These are phyloP conservation scores for Linnaemya vulpina DNA, from an alignment of 2,888 invertebrate species.

Conservation along the genomic window DNA sequence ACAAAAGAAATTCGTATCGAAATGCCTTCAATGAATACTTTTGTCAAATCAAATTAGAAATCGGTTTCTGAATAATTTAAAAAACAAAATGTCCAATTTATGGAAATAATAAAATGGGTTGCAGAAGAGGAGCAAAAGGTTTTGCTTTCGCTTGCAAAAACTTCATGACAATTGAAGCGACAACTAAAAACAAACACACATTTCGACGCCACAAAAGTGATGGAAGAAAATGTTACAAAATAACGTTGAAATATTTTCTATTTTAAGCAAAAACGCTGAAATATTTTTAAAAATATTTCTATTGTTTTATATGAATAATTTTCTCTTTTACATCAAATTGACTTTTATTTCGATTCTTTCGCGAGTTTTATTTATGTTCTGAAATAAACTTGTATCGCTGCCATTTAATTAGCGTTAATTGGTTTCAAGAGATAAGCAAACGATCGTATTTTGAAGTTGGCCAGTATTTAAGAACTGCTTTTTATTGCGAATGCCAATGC, in stretches of 20 bases:
- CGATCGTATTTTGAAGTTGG: constrained; percentile 4
- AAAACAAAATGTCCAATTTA: constrained; percentile 49
- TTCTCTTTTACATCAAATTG: background rate
- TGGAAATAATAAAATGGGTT: constrained; percentile 8
- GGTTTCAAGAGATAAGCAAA: constrained; percentile 73
- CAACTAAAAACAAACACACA: no score
- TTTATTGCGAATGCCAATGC: constrained; percentile 28
- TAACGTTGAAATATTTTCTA: no score
- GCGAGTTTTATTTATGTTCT: constrained; percentile 27
- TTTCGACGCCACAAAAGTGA: no score
- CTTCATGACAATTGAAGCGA: background rate
- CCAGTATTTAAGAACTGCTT: constrained; percentile 6
- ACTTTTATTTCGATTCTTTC: background rate
- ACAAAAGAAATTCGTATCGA: constrained; percentile 17
- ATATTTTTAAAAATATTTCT: no score
- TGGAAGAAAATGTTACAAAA: no score
- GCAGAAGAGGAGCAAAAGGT: background rate
- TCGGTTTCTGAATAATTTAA: constrained; percentile 62
- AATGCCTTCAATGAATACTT: constrained; percentile 48
- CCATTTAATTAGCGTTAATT: constrained; percentile 81
- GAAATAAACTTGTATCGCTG: constrained; percentile 76
- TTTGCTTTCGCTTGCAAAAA: background rate
- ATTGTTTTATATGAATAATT: no score
- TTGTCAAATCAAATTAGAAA: constrained; percentile 60
- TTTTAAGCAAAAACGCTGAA: no score